A percentile compares a stretch with the other conserved stretches of the same genome.
Conservation (phyloP, 1,140 invertebrate species). For the Sminthurinus signatus region DNA sequence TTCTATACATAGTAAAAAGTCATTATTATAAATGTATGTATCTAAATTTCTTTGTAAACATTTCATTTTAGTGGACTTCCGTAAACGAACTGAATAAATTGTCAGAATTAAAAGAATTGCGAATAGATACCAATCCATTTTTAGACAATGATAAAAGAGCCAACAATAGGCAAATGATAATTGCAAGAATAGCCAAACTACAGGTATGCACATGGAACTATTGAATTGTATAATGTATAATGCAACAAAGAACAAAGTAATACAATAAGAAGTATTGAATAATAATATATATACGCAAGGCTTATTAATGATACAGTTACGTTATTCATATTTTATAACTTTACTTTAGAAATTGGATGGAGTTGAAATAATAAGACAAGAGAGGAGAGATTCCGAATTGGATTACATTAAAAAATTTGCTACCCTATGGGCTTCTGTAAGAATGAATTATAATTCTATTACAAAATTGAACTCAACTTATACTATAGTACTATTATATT, state of each 20-base stretch:
- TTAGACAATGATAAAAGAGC: constrained; percentile 59
- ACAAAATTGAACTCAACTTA: too few species aligned
- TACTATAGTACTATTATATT: too few species aligned
- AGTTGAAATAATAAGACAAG: constrained; percentile 56
- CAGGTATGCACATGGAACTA: constrained; percentile 47
- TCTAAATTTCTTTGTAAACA: constrained; percentile 44
- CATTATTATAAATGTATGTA: too few species aligned
- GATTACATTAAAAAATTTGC: constrained; percentile 79
- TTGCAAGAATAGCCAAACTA: constrained; percentile 62
- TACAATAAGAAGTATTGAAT: too few species aligned
- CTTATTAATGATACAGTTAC: too few species aligned
- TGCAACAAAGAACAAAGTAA: too few species aligned
- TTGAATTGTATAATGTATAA: constrained; percentile 1
- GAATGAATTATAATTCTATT: constrained; percentile 30
- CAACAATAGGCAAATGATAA: constrained; percentile 64
- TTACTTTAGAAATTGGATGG: constrained; percentile 60
- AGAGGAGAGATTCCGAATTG: constrained; percentile 75
- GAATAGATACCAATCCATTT: constrained; percentile 66
- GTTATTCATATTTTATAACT: constrained; percentile 24
- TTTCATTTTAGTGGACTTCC: constrained; percentile 68
- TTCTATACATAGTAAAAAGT: too few species aligned
- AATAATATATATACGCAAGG: too few species aligned
- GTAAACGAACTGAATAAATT: constrained; percentile 79
- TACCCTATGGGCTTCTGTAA: constrained; percentile 59
- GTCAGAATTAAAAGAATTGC: constrained; percentile 59